These are phyloP conservation scores for Euborellia annulipes DNA, from an alignment of 1,140 invertebrate species.

Conservation along the genomic window DNA sequence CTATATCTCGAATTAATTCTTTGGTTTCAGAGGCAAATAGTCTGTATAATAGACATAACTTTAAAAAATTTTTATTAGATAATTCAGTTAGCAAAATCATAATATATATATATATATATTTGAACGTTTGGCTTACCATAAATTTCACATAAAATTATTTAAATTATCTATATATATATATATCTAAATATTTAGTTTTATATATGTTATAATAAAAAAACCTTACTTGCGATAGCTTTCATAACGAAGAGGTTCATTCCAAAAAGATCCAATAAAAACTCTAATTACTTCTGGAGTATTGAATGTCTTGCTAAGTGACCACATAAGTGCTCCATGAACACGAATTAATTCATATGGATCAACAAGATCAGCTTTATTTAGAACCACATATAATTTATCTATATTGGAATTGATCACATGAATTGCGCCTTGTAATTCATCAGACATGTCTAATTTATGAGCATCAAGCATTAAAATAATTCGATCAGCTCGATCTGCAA, in stretches of 20 bases:
- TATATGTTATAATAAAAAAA: too few species aligned
- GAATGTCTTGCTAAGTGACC: constrained; percentile 52
- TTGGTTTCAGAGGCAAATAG: constrained; percentile 62
- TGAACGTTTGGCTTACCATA: too few species aligned
- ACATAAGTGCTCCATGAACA: constrained; percentile 63
- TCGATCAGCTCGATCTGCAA: constrained; percentile 54
- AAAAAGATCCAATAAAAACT: constrained; percentile 69
- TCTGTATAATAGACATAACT: too few species aligned
- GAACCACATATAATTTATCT: constrained; percentile 52
- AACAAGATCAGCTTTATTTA: constrained; percentile 62
- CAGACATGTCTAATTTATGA: constrained; percentile 60
- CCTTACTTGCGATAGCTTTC: constrained; percentile 38
- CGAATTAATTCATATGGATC: constrained; percentile 59
- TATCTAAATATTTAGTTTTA: too few species aligned
- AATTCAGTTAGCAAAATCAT: too few species aligned
- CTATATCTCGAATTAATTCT: constrained; percentile 57
- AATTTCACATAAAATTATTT: too few species aligned
- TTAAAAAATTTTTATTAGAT: too few species aligned
- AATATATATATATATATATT: too few species aligned
- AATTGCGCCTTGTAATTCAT: constrained; percentile 48
- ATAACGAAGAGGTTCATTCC: constrained; percentile 55
- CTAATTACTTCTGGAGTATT: constrained; percentile 63
- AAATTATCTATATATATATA: too few species aligned
- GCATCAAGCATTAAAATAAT: constrained; percentile 61
- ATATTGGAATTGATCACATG: constrained; percentile 49